These are phyloP conservation scores for Leptinotarsa defecta DNA, from an alignment of 1,140 invertebrate genomes.

Conservation along the genomic window DNA sequence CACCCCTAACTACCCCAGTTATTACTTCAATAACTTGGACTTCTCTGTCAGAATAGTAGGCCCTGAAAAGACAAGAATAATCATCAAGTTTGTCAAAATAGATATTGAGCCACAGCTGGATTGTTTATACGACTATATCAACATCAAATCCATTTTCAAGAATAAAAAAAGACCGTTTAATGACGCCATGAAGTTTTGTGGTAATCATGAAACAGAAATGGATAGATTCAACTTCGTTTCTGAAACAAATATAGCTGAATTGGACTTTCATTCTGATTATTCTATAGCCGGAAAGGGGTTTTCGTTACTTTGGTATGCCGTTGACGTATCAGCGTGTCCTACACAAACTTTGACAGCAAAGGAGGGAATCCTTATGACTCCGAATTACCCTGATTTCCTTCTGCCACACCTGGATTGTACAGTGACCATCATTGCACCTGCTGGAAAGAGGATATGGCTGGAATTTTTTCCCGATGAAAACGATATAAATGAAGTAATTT, in stretches of 20 bases:
- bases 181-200: conserved; percentile 60
- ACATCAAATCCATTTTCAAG: conserved; percentile 53
- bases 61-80: conserved; percentile 65
- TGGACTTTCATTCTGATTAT: conserved; percentile 74
- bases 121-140: conserved; percentile 78
- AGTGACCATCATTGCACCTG: conserved; percentile 67
- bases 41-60: conserved; percentile 66
- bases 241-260: conserved; percentile 61
- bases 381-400: conserved; percentile 72
- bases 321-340: conserved; percentile 70
- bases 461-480: conserved; percentile 58
- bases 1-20: conserved; percentile 67
- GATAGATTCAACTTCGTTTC: conserved; percentile 67
- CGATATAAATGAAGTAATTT: conserved; percentile 30
- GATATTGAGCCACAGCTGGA: conserved; percentile 75
- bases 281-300: conserved; percentile 70
- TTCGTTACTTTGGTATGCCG: conserved; percentile 67
- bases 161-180: conserved; percentile 23
- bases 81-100: conserved; percentile 68
- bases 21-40: conserved; percentile 72
- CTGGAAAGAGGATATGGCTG: conserved; percentile 67
- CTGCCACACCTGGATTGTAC: conserved; percentile 70
- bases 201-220: conserved; percentile 61
- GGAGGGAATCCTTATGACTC: conserved; percentile 63
- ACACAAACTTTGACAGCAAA: conserved; percentile 66